A percentile compares a stretch with the other conserved stretches of the same genome.
Conservation (phyloP, 1,140 invertebrate species). For the Diploscapter pachys region DNA sequence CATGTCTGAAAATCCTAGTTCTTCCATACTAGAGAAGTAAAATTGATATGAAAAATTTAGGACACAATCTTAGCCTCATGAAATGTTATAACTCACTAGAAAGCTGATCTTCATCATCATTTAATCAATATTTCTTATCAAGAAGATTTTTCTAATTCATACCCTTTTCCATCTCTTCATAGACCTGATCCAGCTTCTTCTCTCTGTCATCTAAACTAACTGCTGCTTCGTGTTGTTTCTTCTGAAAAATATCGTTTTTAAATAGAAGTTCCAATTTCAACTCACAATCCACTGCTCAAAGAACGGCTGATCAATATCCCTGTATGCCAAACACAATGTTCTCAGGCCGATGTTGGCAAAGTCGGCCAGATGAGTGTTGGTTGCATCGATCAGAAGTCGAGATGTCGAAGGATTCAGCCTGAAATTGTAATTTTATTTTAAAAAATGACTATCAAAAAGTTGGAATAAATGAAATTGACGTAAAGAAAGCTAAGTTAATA, state of each 20-base stretch:
- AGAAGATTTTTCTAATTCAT: background rate
- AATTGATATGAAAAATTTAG: background rate
- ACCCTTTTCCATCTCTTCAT: conserved; percentile 89
- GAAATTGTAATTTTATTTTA: background rate
- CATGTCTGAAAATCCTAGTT: conserved; percentile 66
- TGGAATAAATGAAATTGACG: background rate
- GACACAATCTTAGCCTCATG: background rate
- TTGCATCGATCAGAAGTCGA: conserved; percentile 45
- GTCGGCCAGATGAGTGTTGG: conserved; percentile 69
- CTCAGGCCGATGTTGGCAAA: conserved; percentile 93
- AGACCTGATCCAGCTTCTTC: conserved; percentile 85
- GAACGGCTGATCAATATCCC: conserved; percentile 79
- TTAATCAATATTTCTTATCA: background rate
- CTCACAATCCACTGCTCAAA: conserved; percentile 85
- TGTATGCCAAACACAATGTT: conserved; percentile 82
- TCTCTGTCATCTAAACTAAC: conserved; percentile 68
- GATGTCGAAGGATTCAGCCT: conserved; percentile 41
- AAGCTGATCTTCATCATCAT: background rate
- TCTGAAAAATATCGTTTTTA: conserved; percentile 27
- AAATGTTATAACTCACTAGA: background rate
- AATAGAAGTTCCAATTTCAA: conserved; percentile 26
- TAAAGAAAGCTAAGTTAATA: background rate
- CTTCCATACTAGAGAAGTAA: background rate
- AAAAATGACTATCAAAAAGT: background rate
- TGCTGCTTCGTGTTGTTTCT: conserved; percentile 37